These are phyloP conservation scores for Hetaerina americana DNA, from an alignment of 1,140 invertebrate genomes.

Conservation along the genomic window DNA sequence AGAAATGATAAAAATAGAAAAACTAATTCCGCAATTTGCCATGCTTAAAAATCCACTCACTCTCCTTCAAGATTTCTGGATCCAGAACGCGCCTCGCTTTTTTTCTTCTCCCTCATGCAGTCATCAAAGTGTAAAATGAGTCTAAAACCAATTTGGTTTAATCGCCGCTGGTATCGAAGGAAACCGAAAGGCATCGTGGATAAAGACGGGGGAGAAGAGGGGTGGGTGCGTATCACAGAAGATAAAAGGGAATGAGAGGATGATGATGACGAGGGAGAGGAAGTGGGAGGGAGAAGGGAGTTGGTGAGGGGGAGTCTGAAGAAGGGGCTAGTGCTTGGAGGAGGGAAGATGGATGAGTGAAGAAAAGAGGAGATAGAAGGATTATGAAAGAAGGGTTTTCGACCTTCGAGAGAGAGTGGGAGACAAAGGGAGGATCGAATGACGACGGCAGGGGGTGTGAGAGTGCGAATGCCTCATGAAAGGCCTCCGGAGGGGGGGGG, in stretches of 20 bases:
- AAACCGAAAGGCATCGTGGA: background rate
- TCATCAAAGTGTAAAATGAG: background rate
- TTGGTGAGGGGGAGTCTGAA: background rate
- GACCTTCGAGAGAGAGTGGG: background rate
- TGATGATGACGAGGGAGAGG: background rate
- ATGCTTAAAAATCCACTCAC: too few species aligned
- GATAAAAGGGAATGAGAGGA: background rate
- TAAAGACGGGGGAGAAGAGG: too few species aligned
- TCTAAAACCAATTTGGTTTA: background rate
- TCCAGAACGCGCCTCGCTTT: too few species aligned
- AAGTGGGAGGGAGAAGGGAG: background rate
- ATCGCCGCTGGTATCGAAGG: background rate
- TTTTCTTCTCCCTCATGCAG: background rate
- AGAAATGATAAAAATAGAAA: too few species aligned
- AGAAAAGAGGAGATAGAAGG: background rate
- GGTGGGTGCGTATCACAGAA: background rate
- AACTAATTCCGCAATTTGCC: too few species aligned
- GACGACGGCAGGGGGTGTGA: background rate
- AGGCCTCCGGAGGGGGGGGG: too few species aligned
- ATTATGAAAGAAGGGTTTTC: background rate
- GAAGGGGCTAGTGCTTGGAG: too few species aligned
- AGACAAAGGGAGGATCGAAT: background rate
- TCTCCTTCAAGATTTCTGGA: too few species aligned
- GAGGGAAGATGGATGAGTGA: background rate
- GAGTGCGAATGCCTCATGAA: too few species aligned